These are phyloP conservation scores for Diabrotica virgifera DNA, from an alignment of 1,140 invertebrate genomes.

Conservation along the genomic window DNA sequence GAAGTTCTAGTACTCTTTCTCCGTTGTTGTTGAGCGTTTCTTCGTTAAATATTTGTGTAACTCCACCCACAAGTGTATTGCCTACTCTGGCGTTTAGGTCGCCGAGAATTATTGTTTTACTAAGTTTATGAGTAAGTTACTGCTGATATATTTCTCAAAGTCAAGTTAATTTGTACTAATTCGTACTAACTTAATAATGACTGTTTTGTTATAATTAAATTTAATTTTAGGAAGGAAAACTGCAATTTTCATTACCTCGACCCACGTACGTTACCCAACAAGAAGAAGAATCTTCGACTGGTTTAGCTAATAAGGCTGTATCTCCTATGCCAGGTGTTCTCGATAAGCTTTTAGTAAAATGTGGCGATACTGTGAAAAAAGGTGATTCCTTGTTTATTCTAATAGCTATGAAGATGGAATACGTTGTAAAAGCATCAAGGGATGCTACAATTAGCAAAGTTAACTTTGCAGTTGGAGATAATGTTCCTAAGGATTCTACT, in stretches of 20 bases:
- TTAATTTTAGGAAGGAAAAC: slow-evolving; percentile 53
- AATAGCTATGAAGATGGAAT: slow-evolving; percentile 99
- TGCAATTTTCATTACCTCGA: slow-evolving; percentile 49
- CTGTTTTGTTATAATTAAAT: neutral
- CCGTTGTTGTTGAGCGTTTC: too few species aligned
- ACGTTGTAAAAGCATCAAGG: slow-evolving; percentile 78
- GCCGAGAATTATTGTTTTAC: too few species aligned
- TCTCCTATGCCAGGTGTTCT: slow-evolving; percentile 96
- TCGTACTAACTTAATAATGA: too few species aligned
- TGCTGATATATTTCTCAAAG: too few species aligned
- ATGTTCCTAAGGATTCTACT: slow-evolving; percentile 72
- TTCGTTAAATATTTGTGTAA: too few species aligned
- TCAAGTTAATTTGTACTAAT: too few species aligned
- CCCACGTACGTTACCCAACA: slow-evolving; percentile 54
- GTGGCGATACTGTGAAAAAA: slow-evolving; percentile 73
- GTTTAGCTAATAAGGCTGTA: slow-evolving; percentile 56
- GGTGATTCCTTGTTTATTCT: slow-evolving; percentile 87
- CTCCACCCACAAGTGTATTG: too few species aligned
- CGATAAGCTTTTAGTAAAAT: slow-evolving; percentile 82
- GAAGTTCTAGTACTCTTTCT: too few species aligned
- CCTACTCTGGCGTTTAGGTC: too few species aligned
- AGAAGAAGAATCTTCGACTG: slow-evolving; percentile 28
- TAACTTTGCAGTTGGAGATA: slow-evolving; percentile 73
- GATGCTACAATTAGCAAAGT: slow-evolving; percentile 75
- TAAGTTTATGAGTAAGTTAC: too few species aligned